Base-by-base conservation (phyloP, 2,113 vertebrate species). In the Dasyprocta punctata region DNA sequence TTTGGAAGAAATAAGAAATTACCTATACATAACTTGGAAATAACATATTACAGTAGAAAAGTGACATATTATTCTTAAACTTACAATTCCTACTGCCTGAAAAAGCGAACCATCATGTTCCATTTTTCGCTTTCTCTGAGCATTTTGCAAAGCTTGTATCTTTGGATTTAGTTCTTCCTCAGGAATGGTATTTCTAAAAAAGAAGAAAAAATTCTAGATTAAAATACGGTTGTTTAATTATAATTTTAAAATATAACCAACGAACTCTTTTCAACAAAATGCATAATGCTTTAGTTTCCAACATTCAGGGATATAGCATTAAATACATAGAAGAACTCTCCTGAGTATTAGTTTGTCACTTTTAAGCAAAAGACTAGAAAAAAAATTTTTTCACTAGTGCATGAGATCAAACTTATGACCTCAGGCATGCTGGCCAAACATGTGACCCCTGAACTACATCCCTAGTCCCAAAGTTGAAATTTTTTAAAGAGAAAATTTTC, bases 71-170 rank as follows among this genome's bases (percentile, higher is more conserved):
- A 81, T 16, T 96, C 61, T 94, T 97, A 98, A 93, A 99, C 99
- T 98, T 98, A 99, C 99, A 99, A 99, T 99, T 98, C 98, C 99
- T 97, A 99, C 98, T 94, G 99, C 98, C 98, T 99, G 99, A 98
- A 99, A 99, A 97, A 99, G 98, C 49, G 99, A 98, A 95, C 99
- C 98, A 90, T 99, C 99, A 60, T 98, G 98, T 97, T 99, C 99
- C 98, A 99, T 99, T 98, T 99, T 99, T 98, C 99, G 99, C 98
- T 99, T 99, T 97, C 99, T 99, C 93, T 99, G 99, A 97, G 98
- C 97, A 97, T 99, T 99, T 97, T 99, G 99, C 97, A 99, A 99
- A 97, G 98, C 99, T 96, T 99, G 96, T 94, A 98, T 99, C 98
- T 99, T 99, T 96, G 99, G 99, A 92, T 98, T 99, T 85, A 99